A percentile compares a stretch with the other conserved stretches of the same genome.
phyloP scores from a whole-genome alignment of 2,113 vertebrate genomes.

The Poecilia latipinna region DNA sequence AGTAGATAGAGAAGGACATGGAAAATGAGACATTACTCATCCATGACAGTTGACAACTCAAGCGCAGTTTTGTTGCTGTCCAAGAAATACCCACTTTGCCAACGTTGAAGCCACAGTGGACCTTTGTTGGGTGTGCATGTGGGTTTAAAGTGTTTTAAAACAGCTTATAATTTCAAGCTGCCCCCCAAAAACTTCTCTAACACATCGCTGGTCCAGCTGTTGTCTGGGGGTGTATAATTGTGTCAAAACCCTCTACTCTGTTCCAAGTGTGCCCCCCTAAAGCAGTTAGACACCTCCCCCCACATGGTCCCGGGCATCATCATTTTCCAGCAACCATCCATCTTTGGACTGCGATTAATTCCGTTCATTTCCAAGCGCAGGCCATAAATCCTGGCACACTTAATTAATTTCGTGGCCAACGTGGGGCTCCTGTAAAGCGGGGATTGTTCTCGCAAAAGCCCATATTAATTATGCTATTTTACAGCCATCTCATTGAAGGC shows the following conservation, averaged over 20 bases:
- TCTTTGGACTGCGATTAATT: conserved; percentile 98
- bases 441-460: conserved; percentile 99
- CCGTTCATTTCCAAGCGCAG: conserved; percentile 92
- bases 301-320: conserved; percentile 89
- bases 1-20: conserved; percentile 20
- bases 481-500: conserved; percentile 98
- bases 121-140: conserved; percentile 43
- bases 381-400: conserved; percentile 99
- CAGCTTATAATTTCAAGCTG: conserved; percentile 51
- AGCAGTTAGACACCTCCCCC: conserved; percentile 88
- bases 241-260: conserved; percentile 86
- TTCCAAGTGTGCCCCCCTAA: conserved; percentile 90
- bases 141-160: conserved; percentile 50
- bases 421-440: conserved; percentile 94
- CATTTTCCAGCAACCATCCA: conserved; percentile 97
- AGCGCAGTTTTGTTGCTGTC: conserved; percentile 22
- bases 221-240: conserved; percentile 92
- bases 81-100: conserved; percentile 32
- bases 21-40: conserved; percentile 43
- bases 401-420: conserved; percentile 99
- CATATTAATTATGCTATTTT: conserved; percentile 99
- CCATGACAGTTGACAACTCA: conserved; percentile 3
- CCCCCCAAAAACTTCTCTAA: conserved; percentile 78
- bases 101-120: conserved; percentile 16
- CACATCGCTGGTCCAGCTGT: conserved; percentile 86